phyloP scores from a whole-genome alignment of 2,888 invertebrate genomes.

The Agrochola macilenta region DNA sequence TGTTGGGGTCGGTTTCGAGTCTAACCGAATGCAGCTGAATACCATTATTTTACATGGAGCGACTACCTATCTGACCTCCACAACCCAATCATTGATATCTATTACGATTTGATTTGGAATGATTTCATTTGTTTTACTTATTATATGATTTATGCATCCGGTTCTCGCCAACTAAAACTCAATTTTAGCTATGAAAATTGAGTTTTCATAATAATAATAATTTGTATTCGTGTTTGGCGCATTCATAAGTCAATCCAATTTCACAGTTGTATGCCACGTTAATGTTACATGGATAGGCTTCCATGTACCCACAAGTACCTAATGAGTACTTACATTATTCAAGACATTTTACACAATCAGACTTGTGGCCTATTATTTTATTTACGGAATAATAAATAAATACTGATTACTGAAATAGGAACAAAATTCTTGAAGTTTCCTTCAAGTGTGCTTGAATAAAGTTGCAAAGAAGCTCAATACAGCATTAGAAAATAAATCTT shows the following conservation, averaged over 20 bases:
- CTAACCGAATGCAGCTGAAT: too few relatives aligned
- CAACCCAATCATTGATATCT: too few relatives aligned
- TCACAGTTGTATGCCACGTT: conserved; percentile 16
- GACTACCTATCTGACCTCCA: too few relatives aligned
- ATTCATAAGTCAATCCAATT: conserved; percentile 38
- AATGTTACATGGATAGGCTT: conserved; percentile 15
- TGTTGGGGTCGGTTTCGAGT: too few relatives aligned
- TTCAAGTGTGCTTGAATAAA: neutral
- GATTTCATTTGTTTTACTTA: conserved; percentile 24
- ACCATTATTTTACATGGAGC: too few relatives aligned
- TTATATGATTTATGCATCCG: conserved; percentile 33
- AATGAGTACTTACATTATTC: conserved; percentile 38
- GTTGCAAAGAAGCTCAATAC: conserved; percentile 9
- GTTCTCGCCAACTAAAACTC: conserved; percentile 18
- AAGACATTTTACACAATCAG: conserved; percentile 32
- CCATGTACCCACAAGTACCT: conserved; percentile 2
- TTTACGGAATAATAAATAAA: conserved; percentile 32
- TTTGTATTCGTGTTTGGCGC: conserved; percentile 39
- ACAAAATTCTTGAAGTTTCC: neutral
- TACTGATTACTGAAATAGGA: neutral
- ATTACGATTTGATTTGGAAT: conserved; percentile 20
- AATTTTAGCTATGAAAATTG: conserved; percentile 42
- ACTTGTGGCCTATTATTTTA: conserved; percentile 6
- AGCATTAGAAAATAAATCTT: conserved; percentile 31
- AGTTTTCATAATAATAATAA: conserved; percentile 33